Evolutionary conservation across 1,140 invertebrate species (phyloP).

Genomic region (Fopius arisanus): DNA sequence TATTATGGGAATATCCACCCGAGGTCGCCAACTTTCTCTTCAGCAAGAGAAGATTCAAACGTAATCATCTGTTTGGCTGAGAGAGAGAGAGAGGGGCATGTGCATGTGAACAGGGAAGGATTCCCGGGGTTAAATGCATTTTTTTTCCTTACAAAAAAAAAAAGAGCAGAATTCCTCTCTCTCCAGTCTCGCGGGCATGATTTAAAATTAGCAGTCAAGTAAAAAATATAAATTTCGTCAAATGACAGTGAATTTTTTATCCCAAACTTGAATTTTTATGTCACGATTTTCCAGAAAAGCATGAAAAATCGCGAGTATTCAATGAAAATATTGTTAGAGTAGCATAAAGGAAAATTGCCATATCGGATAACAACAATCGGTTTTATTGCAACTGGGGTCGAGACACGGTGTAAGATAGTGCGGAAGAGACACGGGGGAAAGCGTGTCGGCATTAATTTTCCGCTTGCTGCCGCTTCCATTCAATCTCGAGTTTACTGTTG

Average conservation of each 20-base stretch:
- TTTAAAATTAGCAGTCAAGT: too few species aligned
- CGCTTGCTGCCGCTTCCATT: neutral
- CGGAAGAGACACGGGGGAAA: slow-evolving; percentile 31
- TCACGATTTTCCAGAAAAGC: too few species aligned
- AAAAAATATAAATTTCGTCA: too few species aligned
- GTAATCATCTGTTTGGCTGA: neutral
- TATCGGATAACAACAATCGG: neutral
- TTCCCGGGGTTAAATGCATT: neutral
- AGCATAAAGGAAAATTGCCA: too few species aligned
- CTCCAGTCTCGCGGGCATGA: too few species aligned
- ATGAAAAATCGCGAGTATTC: neutral
- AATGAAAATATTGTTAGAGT: too few species aligned
- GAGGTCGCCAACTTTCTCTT: slow-evolving; percentile 6
- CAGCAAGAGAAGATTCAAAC: neutral
- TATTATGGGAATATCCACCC: slow-evolving; percentile 6
- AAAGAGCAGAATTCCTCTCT: too few species aligned
- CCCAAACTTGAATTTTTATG: too few species aligned
- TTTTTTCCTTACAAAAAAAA: too few species aligned
- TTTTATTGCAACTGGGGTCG: neutral
- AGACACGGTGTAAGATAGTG: neutral
- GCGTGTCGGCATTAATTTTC: slow-evolving; percentile 36
- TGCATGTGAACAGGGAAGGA: slow-evolving; percentile 1
- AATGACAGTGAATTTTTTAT: too few species aligned
- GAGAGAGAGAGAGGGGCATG: too few species aligned
- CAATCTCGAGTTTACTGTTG: neutral